Base-by-base conservation (phyloP, 1,140 invertebrate species). In the Triops cancriformis region DNA sequence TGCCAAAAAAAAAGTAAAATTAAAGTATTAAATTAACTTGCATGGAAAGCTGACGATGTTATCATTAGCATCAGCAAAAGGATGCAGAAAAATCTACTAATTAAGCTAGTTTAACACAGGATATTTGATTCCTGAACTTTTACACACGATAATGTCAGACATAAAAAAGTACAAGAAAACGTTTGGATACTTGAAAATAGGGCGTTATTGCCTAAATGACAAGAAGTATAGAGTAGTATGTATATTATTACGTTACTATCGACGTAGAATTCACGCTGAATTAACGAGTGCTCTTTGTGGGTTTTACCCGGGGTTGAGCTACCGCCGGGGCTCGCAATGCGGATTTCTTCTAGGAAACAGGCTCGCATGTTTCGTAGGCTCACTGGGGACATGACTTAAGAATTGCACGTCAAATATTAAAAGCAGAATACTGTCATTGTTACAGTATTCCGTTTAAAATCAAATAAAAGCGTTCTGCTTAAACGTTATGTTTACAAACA, bases 1-100 rank as follows among this genome's bases (percentile, higher is more conserved):
- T 86, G 76, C 37, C 82, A 83, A 79, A 76, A 14, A 74, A 72
- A 18, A 72, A 72, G 27, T 72, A 79, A 86, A 87, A 80, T 87
- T 31, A 18, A 0, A 43, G 26, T 26, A 26, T 26, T n/a, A n/a
- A n/a, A n/a, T n/a, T n/a, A n/a, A n/a, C n/a, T n/a, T n/a, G n/a
- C n/a, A n/a, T n/a, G n/a, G n/a, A n/a, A n/a, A n/a, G n/a, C n/a
- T n/a, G n/a, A n/a, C n/a, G n/a, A n/a, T n/a, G n/a, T n/a, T n/a
- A n/a, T n/a, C n/a, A n/a, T n/a, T n/a, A n/a, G n/a, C n/a, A n/a
- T n/a, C n/a, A n/a, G n/a, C n/a, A n/a, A n/a, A n/a, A n/a, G n/a
- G n/a, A n/a, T n/a, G n/a, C n/a, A n/a, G n/a, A n/a, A n/a, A n/a
- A n/a, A n/a, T n/a, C n/a, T n/a, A n/a, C n/a, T n/a, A n/a, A n/a